phyloP scores from a whole-genome alignment of 2,113 vertebrate genomes.

The Procapra przewalskii region DNA sequence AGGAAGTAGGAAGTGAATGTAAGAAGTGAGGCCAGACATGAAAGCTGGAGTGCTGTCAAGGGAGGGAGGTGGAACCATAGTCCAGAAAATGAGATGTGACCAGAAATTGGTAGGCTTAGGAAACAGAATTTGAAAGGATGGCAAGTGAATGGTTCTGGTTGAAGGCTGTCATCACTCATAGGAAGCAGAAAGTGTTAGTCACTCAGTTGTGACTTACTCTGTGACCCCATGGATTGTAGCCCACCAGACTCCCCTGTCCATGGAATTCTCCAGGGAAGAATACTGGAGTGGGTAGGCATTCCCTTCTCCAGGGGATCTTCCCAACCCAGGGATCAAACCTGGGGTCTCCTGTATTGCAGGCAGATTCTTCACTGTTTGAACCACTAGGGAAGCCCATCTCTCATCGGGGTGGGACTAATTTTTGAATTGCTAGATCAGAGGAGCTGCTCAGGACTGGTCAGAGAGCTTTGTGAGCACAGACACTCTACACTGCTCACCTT shows the following conservation, averaged over 20 bases:
- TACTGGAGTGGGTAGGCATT: background rate
- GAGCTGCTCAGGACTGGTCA: background rate
- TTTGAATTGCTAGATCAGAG: background rate
- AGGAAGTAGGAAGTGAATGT: background rate
- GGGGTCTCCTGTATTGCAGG: background rate
- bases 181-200: background rate
- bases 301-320: background rate
- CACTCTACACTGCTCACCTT: background rate
- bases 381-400: background rate
- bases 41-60: background rate
- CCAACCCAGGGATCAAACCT: background rate
- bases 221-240: background rate
- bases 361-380: background rate
- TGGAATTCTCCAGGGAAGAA: background rate
- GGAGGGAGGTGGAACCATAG: background rate
- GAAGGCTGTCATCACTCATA: background rate
- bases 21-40: background rate
- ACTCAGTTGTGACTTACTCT: background rate
- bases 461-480: background rate
- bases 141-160: background rate
- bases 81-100: background rate
- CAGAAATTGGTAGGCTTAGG: background rate
- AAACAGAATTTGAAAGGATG: background rate
- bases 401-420: background rate
- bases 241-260: background rate